These are phyloP conservation scores for Eupeodes latifasciatus DNA, from an alignment of 2,888 invertebrate species.

Conservation along the genomic window DNA sequence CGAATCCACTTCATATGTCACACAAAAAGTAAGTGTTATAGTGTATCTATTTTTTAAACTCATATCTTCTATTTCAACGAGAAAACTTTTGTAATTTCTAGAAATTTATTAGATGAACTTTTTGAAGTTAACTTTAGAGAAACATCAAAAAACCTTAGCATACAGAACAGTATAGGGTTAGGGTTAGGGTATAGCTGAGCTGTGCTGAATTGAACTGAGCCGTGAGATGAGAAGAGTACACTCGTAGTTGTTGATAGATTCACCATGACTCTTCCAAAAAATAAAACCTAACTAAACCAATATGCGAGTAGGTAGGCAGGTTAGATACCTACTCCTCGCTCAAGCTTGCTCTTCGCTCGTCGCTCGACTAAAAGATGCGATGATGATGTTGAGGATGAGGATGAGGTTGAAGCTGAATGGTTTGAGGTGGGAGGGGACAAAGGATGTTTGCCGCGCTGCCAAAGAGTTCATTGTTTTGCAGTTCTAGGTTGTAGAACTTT, in stretches of 20 bases:
- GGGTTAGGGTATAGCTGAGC: too few relatives aligned
- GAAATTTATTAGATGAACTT: slow-evolving; percentile 75
- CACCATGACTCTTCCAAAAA: slow-evolving; percentile 48
- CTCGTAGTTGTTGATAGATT: slow-evolving; percentile 69
- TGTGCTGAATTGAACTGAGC: too few relatives aligned
- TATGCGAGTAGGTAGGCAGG: background rate
- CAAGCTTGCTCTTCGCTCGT: background rate
- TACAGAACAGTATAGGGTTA: background rate
- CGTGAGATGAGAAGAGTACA: background rate
- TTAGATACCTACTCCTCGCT: background rate
- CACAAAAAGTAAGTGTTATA: slow-evolving; percentile 25
- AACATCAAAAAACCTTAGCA: slow-evolving; percentile 6
- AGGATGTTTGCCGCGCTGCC: slow-evolving; percentile 43
- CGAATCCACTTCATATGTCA: slow-evolving; percentile 39
- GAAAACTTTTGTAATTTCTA: slow-evolving; percentile 72
- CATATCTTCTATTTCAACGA: slow-evolving; percentile 44
- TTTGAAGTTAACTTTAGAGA: slow-evolving; percentile 59
- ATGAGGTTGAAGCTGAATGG: background rate
- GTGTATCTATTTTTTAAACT: background rate
- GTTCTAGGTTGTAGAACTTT: slow-evolving; percentile 72
- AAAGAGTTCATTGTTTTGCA: slow-evolving; percentile 72
- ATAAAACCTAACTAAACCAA: slow-evolving; percentile 16
- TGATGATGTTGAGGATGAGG: slow-evolving; percentile 7
- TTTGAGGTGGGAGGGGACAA: background rate
- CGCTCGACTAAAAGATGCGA: background rate